These are phyloP conservation scores for Agriopis marginaria DNA, from an alignment of 2,888 invertebrate species.

Conservation along the genomic window DNA sequence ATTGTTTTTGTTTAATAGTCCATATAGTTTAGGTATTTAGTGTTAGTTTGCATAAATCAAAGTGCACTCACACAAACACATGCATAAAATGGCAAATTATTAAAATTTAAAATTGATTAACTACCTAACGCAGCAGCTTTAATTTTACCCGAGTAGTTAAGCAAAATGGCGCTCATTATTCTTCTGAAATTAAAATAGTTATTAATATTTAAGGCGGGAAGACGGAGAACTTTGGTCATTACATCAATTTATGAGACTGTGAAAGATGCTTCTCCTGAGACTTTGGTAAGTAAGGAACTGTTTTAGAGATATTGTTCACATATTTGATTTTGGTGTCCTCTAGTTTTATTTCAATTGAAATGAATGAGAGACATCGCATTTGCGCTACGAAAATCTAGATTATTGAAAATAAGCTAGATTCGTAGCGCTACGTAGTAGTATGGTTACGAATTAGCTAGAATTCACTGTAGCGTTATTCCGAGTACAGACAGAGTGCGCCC, in stretches of 20 bases:
- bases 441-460: no score
- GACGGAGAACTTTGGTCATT: slow-evolving; percentile 25
- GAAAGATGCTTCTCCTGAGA: slow-evolving; percentile 10
- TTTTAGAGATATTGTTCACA: not conserved
- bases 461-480: no score
- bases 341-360: no score
- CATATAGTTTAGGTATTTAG: no score
- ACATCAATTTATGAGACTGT: slow-evolving; percentile 26
- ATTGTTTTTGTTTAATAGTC: no score
- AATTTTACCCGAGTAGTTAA: slow-evolving; percentile 16
- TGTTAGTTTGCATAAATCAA: not conserved
- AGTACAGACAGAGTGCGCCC: no score
- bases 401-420: no score
- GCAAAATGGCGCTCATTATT: slow-evolving; percentile 16
- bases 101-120: not conserved
- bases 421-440: no score
- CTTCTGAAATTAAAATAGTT: slow-evolving; percentile 32
- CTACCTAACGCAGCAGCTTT: not conserved
- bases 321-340: no score
- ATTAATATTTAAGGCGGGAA: slow-evolving; percentile 24
- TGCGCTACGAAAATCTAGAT: no score
- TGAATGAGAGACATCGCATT: no score
- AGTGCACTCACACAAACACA: not conserved
- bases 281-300: not conserved
- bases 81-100: not conserved